phyloP scores from a whole-genome alignment of 2,113 vertebrate genomes.

The Merops nubicus region DNA sequence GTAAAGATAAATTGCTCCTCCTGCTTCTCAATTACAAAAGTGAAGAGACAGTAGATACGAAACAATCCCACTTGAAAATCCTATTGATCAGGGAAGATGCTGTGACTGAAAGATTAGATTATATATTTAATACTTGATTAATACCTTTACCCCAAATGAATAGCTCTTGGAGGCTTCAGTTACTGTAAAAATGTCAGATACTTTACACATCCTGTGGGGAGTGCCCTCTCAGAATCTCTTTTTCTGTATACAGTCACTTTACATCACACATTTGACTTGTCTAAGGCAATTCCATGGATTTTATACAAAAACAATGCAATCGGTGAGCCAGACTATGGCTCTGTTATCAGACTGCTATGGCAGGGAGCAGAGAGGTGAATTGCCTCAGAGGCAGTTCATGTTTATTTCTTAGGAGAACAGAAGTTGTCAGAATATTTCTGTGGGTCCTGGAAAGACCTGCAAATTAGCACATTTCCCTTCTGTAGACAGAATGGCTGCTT shows the following conservation, averaged over 20 bases:
- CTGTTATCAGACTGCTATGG: background rate
- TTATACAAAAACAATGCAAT: background rate
- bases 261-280: background rate
- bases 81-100: background rate
- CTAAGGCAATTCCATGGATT: background rate
- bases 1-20: background rate
- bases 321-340: background rate
- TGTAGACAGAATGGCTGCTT: background rate
- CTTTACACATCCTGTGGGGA: background rate
- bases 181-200: background rate
- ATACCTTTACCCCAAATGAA: background rate
- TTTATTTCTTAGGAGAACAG: background rate
- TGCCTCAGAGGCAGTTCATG: background rate
- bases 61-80: background rate
- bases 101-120: slow-evolving; percentile 17
- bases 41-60: background rate
- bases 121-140: background rate
- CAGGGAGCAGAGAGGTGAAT: background rate
- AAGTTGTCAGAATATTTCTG: background rate
- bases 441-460: background rate
- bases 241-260: background rate
- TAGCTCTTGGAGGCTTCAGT: background rate
- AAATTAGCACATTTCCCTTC: background rate
- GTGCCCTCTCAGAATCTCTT: background rate
- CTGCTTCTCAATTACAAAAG: slow-evolving; percentile 10